A percentile compares a stretch with the other conserved stretches of the same genome.
phyloP scores from a whole-genome alignment of 92 coral and sea anemone genomes.

The Porites cylindrica region DNA sequence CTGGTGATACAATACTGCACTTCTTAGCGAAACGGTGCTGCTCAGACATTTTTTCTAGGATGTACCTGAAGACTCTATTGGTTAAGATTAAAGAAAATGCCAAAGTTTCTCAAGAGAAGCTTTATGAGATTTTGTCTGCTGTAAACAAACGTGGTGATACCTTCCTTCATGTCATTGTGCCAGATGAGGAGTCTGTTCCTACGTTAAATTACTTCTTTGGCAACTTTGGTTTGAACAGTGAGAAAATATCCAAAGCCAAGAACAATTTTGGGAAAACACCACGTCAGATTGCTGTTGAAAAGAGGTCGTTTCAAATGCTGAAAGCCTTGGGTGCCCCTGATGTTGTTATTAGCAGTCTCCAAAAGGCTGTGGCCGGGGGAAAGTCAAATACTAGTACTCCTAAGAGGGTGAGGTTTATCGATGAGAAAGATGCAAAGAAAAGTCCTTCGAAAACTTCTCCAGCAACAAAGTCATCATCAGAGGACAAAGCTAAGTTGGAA shows the following conservation, averaged over 20 bases:
- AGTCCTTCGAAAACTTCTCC: background rate
- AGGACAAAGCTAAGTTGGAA: background rate
- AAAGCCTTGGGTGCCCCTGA: conserved; percentile 44
- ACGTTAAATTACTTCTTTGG: background rate
- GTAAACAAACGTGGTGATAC: conserved; percentile 42
- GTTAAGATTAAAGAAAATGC: conserved; percentile 23
- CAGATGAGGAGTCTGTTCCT: conserved; percentile 14
- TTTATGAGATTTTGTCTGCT: background rate
- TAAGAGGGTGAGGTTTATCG: background rate
- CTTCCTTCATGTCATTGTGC: conserved; percentile 37
- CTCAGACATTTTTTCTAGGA: conserved; percentile 7
- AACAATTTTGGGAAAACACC: conserved; percentile 37
- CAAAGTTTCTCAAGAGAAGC: conserved; percentile 3
- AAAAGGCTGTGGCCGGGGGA: conserved; percentile 24
- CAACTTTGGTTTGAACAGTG: background rate
- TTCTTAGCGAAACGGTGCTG: conserved; percentile 20
- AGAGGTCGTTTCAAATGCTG: conserved; percentile 25
- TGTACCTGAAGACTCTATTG: conserved; percentile 16
- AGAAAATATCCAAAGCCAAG: conserved; percentile 35
- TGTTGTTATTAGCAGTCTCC: conserved; percentile 22
- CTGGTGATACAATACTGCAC: conserved; percentile 36
- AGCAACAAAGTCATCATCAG: background rate
- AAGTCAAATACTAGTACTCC: background rate
- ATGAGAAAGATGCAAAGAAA: background rate
- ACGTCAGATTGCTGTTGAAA: conserved; percentile 52